Evolutionary conservation across 30 jellyfish, hydroid and myxozoan species (phyloP), one percentile per base, ranked within the genome.

Genomic region (Morbakka virulenta): DNA sequence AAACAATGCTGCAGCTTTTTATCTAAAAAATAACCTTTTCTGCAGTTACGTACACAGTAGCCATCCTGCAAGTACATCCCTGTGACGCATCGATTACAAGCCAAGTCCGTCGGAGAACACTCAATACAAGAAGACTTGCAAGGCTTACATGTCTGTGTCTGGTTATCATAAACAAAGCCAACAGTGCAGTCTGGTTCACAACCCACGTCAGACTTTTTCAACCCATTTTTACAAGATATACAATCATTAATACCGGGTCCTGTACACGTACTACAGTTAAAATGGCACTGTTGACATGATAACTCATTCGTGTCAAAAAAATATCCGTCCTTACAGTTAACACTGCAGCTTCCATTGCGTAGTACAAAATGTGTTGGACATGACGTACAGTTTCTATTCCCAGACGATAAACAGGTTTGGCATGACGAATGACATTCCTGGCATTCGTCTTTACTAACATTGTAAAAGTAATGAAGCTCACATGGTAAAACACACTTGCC

Each of bases 221-320:
- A 83, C 2, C 87, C 95, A 11, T 50, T 69, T 50, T 33, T 76
- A 63, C 98, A 92, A 14, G 49, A 69, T 2, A 47, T n/a, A 52
- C 98, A 84, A 13, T 80, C 87, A 36, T 64, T 71, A 14, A 61
- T 41, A 2, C 57, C 62, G 3, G 93, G 69, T 6, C 98, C 96
- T 0, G 81, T 47, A 74, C 98, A 92, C 2, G 74, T 74, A 69
- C 31, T 63, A 71, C 98, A 84, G 2, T 62, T 51, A 0, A 65
- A 47, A 67, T 80, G 88, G 48, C 98, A 92, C 28, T 82, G 83
- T 72, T 69, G 70, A 63, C 95, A 83, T 17, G 13, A 31, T 26
- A 79, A 77, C 26, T 30, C 32, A 0, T 28, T 17, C n/a, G 22
- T 77, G 33, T 83, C 85, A 6, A 83, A 79, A 69, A 69, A 83